Percentiles rank a stretch among this genome's conserved stretches.
Conservation (phyloP, 2,888 invertebrate genomes). For the Anoplius nigerrimus region DNA sequence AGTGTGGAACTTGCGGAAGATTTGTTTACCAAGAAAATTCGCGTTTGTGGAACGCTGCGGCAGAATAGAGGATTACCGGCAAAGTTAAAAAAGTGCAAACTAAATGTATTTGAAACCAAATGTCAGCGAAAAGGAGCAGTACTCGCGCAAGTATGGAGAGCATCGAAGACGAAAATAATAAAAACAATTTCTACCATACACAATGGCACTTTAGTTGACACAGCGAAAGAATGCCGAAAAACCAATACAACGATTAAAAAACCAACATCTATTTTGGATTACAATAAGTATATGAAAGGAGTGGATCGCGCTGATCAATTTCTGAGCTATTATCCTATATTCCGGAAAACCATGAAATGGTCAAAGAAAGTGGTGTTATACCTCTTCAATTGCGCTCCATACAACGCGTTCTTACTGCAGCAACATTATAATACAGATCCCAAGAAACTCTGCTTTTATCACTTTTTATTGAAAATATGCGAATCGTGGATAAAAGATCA, state of each 20-base stretch:
- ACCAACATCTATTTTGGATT: background rate
- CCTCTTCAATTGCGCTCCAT: conserved; percentile 25
- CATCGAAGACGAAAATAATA: conserved; percentile 19
- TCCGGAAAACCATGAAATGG: conserved; percentile 26
- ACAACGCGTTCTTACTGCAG: too few species aligned
- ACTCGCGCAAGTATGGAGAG: conserved; percentile 24
- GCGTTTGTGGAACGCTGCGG: conserved; percentile 24
- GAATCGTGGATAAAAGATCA: conserved; percentile 20
- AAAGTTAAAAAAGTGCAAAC: conserved; percentile 10
- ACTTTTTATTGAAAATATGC: conserved; percentile 25
- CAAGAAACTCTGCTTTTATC: conserved; percentile 16
- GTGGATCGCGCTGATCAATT: conserved; percentile 22
- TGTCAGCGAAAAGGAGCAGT: conserved; percentile 23
- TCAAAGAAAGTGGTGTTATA: conserved; percentile 23
- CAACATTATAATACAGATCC: conserved; percentile 25
- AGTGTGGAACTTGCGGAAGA: conserved; percentile 22
- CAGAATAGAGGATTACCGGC: conserved; percentile 28
- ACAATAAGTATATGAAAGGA: conserved; percentile 6
- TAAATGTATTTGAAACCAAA: conserved; percentile 15
- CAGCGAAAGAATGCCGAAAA: background rate
- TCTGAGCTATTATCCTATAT: conserved; percentile 24
- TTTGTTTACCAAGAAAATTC: conserved; percentile 18
- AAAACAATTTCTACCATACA: conserved; percentile 25
- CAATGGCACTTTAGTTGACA: background rate
- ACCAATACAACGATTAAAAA: background rate